Evolutionary conservation across 30 jellyfish, hydroid and myxozoan species (phyloP), one percentile per base, ranked within the genome.

Genomic region (Rhopilema esculentum): DNA sequence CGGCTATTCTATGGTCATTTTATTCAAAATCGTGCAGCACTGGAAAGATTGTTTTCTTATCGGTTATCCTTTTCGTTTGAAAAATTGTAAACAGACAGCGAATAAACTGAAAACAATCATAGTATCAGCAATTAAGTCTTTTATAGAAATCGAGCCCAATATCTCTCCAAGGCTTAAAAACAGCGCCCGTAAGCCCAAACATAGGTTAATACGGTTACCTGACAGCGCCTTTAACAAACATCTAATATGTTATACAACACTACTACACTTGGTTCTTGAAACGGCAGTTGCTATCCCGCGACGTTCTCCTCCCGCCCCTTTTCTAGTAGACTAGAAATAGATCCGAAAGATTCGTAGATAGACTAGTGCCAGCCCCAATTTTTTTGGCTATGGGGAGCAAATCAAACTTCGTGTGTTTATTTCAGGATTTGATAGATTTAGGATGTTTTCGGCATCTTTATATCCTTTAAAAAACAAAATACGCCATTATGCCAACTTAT

Each of bases 161-260:
- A 32, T 17, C 12, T 31, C n/a, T 73, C 51, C 84, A 15, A 24
- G 49, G n/a, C 69, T 1, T 1, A 40, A 1, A 40, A 16, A 17
- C 84, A 70, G 84, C 84, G 84, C 49, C 84, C 51, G 21, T 32
- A n/a, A 73, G 40, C 32, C 16, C 23, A 73, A 73, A 73, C 84
- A 73, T 23, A 32, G 4, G 27, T 73, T 40, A 73, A 40, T 40
- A 6, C 9, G 57, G 57, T 40, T 2, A 40, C 12, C 57, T 12
- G 57, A 12, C 57, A 40, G 57, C 57, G 57, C 57, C 6, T 40
- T 6, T n/a, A n/a, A n/a, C n/a, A n/a, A n/a, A n/a, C n/a, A n/a
- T n/a, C n/a, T n/a, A n/a, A n/a, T n/a, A n/a, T n/a, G n/a, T n/a
- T n/a, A n/a, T n/a, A n/a, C n/a, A n/a, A n/a, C n/a, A n/a, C n/a